Evolutionary conservation across 2,113 vertebrate species (phyloP), one percentile per base, ranked within the genome.

Genomic region (Amia ocellicauda): DNA sequence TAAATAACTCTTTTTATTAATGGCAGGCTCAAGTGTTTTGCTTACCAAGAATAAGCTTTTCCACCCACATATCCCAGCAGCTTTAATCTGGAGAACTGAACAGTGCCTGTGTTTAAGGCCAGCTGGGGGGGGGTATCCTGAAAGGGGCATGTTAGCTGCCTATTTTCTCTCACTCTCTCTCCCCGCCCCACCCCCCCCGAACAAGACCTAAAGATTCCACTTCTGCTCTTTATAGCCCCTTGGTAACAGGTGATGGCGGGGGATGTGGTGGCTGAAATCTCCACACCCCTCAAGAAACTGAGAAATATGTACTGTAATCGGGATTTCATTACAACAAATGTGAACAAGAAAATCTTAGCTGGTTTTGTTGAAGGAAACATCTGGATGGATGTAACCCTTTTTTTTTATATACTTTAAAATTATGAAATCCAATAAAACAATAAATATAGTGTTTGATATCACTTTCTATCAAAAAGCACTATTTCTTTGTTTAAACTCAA

Each of bases 1-100:
- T 84, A 80, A 84, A 85, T 79, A 69, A 72, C 61, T 65, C 56
- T 76, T 82, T 83, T 83, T 70, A 83, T 80, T 78, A 80, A 70
- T 45, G 62, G 67, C 63, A 47, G 63, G 70, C 71, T 61, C 62
- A 75, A 60, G 69, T 82, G 70, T 76, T 79, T 71, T 74, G 66
- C 76, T 85, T 78, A 74, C 63, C 36, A 67, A 80, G 69, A 64
- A 69, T 74, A 79, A 73, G 74, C 73, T 56, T 60, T 58, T 68
- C 77, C 75, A 70, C 72, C 58, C 70, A 64, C 68, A 77, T 58
- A 73, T 71, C 63, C 68, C 50, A 1, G 58, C 70, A 58, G 60
- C 62, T 68, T 74, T 78, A 79, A 70, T 51, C 31, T 50, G 64
- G 63, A 56, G 50, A 67, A 57, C 78, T 72, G 69, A 77, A 76